Conservation (phyloP, 2,888 invertebrate genomes). For the Cylindroiulus punctatus region DNA sequence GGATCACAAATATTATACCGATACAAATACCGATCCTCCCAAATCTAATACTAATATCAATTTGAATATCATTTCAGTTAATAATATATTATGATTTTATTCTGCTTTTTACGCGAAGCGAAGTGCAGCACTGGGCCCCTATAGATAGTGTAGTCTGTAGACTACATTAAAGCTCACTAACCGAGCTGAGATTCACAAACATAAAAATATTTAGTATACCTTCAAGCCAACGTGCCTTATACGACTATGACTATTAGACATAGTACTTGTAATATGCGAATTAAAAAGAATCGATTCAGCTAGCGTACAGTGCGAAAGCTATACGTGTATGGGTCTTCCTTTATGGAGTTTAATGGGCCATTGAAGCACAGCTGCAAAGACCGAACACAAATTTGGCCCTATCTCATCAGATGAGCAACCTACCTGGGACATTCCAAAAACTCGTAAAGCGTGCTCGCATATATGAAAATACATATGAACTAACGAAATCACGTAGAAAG, state of each 20-base stretch:
- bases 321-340: not conserved
- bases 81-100: too few relatives aligned
- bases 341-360: constrained; percentile 17
- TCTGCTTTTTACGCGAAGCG: too few relatives aligned
- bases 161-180: not conserved
- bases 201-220: constrained; percentile 1
- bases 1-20: too few relatives aligned
- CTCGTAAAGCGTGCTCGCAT: not conserved
- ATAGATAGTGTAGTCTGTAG: too few relatives aligned
- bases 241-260: not conserved
- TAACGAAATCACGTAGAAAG: not conserved
- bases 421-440: constrained; percentile 4
- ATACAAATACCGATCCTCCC: too few relatives aligned
- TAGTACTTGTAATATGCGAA: not conserved
- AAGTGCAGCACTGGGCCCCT: too few relatives aligned
- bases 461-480: not conserved
- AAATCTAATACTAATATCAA: too few relatives aligned
- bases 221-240: not conserved
- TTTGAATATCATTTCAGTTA: too few relatives aligned
- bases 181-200: not conserved
- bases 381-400: not conserved
- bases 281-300: not conserved
- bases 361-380: not conserved
- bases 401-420: not conserved
- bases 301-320: not conserved